phyloP scores from a whole-genome alignment of 2,797 vertebrate species.

The Sciaenops ocellatus region DNA sequence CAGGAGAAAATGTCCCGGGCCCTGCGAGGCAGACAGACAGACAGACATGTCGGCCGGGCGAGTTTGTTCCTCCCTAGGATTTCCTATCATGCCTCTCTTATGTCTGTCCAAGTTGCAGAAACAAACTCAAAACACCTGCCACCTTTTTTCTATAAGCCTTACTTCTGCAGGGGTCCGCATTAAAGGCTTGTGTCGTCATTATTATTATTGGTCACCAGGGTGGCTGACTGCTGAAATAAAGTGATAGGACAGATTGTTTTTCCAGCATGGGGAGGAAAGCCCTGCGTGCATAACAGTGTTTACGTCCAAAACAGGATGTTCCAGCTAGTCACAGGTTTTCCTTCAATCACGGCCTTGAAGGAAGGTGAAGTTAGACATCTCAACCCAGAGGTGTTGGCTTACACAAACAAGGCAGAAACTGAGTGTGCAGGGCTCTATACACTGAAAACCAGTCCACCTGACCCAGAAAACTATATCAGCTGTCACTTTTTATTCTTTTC shows the following conservation, averaged over 20 bases:
- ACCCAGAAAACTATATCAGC: conserved; percentile 26
- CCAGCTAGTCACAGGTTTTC: conserved; percentile 68
- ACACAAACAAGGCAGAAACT: conserved; percentile 47
- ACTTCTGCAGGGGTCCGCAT: conserved; percentile 9
- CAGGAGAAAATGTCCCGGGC: conserved; percentile 63
- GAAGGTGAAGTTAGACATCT: conserved; percentile 64
- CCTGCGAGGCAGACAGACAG: conserved; percentile 51
- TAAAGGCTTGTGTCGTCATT: conserved; percentile 27
- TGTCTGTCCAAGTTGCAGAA: conserved; percentile 67
- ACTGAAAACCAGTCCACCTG: conserved; percentile 38
- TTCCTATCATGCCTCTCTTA: conserved; percentile 73
- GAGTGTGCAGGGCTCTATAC: conserved; percentile 9
- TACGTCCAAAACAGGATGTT: conserved; percentile 82
- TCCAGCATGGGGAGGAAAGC: conserved; percentile 56
- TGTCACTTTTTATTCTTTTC: conserved; percentile 7
- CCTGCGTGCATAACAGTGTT: conserved; percentile 67
- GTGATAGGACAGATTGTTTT: conserved; percentile 65
- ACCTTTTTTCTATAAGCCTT: conserved; percentile 40
- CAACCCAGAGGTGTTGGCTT: conserved; percentile 48
- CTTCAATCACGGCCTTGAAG: conserved; percentile 69
- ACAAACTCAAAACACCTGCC: conserved; percentile 60
- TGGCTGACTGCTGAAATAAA: conserved; percentile 52
- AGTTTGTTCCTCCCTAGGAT: conserved; percentile 68
- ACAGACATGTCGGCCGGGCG: conserved; percentile 47
- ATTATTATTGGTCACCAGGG: conserved; percentile 36